Evolutionary conservation across 1,140 invertebrate genomes (phyloP).

Genomic region (Grapholita molesta): DNA sequence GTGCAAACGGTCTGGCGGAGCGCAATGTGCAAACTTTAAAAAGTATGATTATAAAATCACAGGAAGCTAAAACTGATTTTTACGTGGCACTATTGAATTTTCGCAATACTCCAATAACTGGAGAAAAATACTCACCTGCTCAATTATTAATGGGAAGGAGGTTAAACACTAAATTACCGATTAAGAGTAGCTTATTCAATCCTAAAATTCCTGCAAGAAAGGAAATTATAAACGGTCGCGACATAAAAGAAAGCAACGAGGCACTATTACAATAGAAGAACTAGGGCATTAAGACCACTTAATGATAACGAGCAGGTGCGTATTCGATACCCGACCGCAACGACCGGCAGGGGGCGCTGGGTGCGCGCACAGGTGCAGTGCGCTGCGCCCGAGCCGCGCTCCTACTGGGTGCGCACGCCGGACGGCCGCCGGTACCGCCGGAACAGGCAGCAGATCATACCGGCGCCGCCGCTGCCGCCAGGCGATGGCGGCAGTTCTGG

Average conservation of each 20-base stretch:
- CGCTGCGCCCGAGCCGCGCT: neutral
- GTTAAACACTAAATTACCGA: neutral
- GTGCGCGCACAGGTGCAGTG: neutral
- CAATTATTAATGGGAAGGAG: constrained; percentile 18
- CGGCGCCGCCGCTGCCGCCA: no score
- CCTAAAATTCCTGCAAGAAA: neutral
- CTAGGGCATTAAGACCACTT: neutral
- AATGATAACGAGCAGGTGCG: neutral
- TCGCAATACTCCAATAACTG: neutral
- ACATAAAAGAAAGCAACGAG: neutral
- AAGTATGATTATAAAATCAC: constrained; percentile 40
- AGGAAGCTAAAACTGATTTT: neutral
- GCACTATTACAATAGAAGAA: neutral
- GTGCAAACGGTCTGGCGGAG: constrained; percentile 52
- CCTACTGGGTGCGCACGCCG: constrained; percentile 10
- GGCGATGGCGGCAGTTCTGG: no score
- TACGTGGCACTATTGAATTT: constrained; percentile 9
- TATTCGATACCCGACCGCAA: neutral
- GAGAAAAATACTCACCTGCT: constrained; percentile 13
- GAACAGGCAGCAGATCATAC: neutral
- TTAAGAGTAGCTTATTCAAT: neutral
- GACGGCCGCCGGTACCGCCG: constrained; percentile 8
- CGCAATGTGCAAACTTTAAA: constrained; percentile 46
- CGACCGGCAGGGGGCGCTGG: neutral
- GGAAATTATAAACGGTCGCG: neutral